Conservation (phyloP, 2,797 vertebrate species). For the Eulemur mongoz region DNA sequence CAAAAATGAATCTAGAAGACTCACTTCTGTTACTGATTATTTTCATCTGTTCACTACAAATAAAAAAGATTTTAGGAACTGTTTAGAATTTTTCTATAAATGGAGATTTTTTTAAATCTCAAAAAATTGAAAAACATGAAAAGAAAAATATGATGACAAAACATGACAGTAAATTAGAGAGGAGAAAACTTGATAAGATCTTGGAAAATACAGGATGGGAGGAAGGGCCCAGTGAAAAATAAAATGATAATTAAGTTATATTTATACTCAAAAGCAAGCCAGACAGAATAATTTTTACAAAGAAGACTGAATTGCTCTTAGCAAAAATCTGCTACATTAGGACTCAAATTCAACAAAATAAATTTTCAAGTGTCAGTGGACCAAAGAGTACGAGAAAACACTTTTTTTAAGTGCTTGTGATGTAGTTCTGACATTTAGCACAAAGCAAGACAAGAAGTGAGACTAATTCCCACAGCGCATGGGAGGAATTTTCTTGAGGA, state of each 20-base stretch:
- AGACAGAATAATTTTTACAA: conserved; percentile 42
- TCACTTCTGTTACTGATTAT: background rate
- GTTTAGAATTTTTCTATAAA: background rate
- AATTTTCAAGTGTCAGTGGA: conserved; percentile 28
- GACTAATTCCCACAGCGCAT: background rate
- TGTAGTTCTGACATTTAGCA: conserved; percentile 37
- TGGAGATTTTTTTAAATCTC: background rate
- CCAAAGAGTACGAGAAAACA: background rate
- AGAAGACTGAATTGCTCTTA: background rate
- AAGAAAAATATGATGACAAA: conserved; percentile 35
- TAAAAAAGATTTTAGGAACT: background rate
- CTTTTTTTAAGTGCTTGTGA: background rate
- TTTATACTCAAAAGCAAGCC: background rate
- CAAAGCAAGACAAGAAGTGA: background rate
- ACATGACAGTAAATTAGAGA: conserved; percentile 2
- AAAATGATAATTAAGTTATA: conserved; percentile 22
- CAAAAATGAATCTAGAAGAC: conserved; percentile 1
- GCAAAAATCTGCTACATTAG: conserved; percentile 16
- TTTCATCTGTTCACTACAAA: conserved; percentile 42
- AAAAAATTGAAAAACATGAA: background rate
- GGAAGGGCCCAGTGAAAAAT: background rate
- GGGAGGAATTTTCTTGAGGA: conserved; percentile 46
- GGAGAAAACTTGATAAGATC: background rate
- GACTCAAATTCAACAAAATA: background rate
- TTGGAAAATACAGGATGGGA: conserved; percentile 2